Evolutionary conservation across 2,888 invertebrate species (phyloP).

Genomic region (Trichacis sp.): DNA sequence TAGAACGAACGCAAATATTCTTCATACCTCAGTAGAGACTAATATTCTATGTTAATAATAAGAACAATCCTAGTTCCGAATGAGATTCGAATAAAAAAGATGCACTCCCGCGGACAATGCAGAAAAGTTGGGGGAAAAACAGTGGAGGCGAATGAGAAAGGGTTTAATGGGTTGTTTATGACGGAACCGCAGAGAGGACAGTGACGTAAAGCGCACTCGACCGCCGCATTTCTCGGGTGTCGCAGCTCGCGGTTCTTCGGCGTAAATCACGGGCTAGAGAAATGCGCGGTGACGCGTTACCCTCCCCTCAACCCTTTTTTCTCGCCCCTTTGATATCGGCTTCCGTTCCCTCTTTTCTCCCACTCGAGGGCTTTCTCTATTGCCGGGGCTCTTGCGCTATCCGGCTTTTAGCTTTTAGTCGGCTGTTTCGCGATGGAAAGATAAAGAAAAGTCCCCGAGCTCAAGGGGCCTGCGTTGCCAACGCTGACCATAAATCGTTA

Average conservation of each 20-base stretch:
- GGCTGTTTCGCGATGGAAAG: slow-evolving; percentile 39
- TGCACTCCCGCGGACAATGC: not conserved
- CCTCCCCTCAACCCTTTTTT: slow-evolving; percentile 41
- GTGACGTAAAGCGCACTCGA: not conserved
- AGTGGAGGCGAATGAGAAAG: not conserved
- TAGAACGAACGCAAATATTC: too few species aligned
- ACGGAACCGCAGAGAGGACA: not conserved
- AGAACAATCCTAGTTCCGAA: too few species aligned
- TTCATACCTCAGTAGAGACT: too few species aligned
- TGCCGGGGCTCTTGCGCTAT: slow-evolving; percentile 26
- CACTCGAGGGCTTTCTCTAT: slow-evolving; percentile 25
- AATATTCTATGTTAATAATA: too few species aligned
- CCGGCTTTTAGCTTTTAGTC: slow-evolving; percentile 45
- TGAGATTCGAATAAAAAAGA: too few species aligned
- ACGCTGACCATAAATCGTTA: slow-evolving; percentile 46
- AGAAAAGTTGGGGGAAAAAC: too few species aligned
- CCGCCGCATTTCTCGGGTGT: not conserved
- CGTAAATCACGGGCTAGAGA: slow-evolving; percentile 34
- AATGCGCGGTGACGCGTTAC: slow-evolving; percentile 39
- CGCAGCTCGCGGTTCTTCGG: slow-evolving; percentile 17
- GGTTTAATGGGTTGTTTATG: slow-evolving; percentile 5
- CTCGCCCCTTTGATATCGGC: slow-evolving; percentile 38
- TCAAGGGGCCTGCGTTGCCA: slow-evolving; percentile 34
- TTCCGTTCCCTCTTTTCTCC: slow-evolving; percentile 3
- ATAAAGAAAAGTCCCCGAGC: slow-evolving; percentile 45